These are phyloP conservation scores for Zosterops hypoxanthus DNA, from an alignment of 2,113 vertebrate species.

Conservation along the genomic window DNA sequence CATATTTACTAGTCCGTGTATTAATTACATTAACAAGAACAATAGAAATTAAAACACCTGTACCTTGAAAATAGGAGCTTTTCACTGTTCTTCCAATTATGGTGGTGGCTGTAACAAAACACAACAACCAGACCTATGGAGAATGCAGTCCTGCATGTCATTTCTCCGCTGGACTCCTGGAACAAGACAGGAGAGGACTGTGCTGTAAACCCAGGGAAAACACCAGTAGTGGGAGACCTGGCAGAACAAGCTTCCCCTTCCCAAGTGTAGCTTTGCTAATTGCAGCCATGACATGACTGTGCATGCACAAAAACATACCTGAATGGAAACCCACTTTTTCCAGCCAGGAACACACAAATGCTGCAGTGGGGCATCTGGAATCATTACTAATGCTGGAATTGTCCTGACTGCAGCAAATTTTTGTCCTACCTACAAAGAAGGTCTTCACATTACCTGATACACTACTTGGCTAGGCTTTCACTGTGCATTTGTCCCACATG, in stretches of 20 bases:
- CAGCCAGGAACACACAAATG: background rate
- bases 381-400: background rate
- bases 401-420: background rate
- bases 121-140: background rate
- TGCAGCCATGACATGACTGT: background rate
- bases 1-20: background rate
- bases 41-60: background rate
- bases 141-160: background rate
- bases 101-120: background rate
- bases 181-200: background rate
- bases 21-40: background rate
- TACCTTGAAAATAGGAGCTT: background rate
- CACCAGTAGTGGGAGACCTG: background rate
- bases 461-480: fast-evolving
- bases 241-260: background rate
- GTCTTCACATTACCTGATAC: background rate
- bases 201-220: background rate
- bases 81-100: background rate
- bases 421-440: background rate
- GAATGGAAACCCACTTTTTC: background rate
- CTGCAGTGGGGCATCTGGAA: background rate
- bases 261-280: background rate
- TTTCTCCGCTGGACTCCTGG: background rate
- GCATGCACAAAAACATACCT: fast-evolving
- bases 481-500: background rate